Evolutionary conservation across 2,113 vertebrate genomes (phyloP), one percentile per base, ranked within the genome.

Genomic region (Dendropsophus ebraccatus): DNA sequence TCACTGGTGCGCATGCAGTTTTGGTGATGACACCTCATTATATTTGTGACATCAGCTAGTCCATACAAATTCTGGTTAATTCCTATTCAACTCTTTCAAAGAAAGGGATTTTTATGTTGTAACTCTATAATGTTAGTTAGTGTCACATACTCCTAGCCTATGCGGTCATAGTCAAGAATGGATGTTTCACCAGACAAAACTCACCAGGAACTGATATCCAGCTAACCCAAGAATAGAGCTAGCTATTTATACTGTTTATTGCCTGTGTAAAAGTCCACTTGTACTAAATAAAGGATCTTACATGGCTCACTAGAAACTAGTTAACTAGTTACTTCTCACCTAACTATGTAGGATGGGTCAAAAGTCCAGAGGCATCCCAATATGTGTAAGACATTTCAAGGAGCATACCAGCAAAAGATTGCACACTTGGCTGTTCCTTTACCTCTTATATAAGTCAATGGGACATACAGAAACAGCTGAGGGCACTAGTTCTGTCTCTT

Each of bases 221-320:
- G 41, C n/a, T 41, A 7, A 32, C 9, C 74, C 25, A 30, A 49
- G 49, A 77, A 77, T 77, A 77, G 25, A 21, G 1, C 74, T 12
- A 50, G 47, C 28, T 77, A 77, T 54, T 54, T 77, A 54, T 77
- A 77, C 3, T 32, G 25, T 77, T 52, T 76, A 77, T 32, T 54
- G 75, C 49, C 28, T 41, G 41, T 41, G 41, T 41, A 41, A 41
- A 41, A 41, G 41, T 8, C 8, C 13, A 54, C 28, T 54, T 77
- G 52, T 17, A 56, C 50, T 56, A 35, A 35, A 56, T 56, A 56
- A 32, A 35, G 17, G 30, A 54, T 21, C 4, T 17, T 19, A 78
- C 30, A 23, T 78, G 37, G 11, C 11, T 28, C 60, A 28, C 25
- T 12, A 62, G 60, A 12, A 9, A 62, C 28, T n/a, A 28, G 60